A percentile compares a stretch with the other conserved stretches of the same genome.
Conservation (phyloP, 2,113 vertebrate genomes). For the Hydrolagus affinis region DNA sequence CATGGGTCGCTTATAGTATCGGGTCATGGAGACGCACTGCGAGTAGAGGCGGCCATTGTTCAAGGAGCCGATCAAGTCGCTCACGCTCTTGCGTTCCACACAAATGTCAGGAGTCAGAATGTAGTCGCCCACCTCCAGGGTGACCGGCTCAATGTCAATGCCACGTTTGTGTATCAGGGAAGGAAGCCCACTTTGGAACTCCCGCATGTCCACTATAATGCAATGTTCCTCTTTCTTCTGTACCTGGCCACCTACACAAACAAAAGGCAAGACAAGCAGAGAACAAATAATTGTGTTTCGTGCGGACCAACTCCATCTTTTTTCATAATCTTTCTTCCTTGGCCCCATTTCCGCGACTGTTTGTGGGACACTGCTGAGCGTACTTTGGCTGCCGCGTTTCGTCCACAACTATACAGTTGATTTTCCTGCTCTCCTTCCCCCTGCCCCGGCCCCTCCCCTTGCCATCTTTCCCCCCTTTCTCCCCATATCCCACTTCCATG, state of each 20-base stretch:
- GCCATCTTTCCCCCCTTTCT: no score
- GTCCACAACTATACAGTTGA: no score
- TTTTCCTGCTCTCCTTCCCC: no score
- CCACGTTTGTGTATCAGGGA: slow-evolving; percentile 83
- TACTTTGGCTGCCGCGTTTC: no score
- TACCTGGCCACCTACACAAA: slow-evolving; percentile 72
- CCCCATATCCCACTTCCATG: no score
- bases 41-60: slow-evolving; percentile 82
- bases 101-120: slow-evolving; percentile 85
- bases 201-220: slow-evolving; percentile 87
- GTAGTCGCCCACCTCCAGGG: slow-evolving; percentile 88
- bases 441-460: no score
- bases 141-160: slow-evolving; percentile 87
- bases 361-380: no score
- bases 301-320: no score
- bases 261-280: slow-evolving; percentile 31
- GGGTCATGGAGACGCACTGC: slow-evolving; percentile 84
- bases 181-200: slow-evolving; percentile 89
- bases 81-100: slow-evolving; percentile 87
- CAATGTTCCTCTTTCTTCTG: slow-evolving; percentile 58
- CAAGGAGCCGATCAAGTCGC: slow-evolving; percentile 83
- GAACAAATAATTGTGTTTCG: neutral
- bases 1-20: slow-evolving; percentile 78
- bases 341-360: no score
- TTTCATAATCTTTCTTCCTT: no score